Evolutionary conservation across 2,797 vertebrate species (phyloP).

Genomic region (Columba guinea): DNA sequence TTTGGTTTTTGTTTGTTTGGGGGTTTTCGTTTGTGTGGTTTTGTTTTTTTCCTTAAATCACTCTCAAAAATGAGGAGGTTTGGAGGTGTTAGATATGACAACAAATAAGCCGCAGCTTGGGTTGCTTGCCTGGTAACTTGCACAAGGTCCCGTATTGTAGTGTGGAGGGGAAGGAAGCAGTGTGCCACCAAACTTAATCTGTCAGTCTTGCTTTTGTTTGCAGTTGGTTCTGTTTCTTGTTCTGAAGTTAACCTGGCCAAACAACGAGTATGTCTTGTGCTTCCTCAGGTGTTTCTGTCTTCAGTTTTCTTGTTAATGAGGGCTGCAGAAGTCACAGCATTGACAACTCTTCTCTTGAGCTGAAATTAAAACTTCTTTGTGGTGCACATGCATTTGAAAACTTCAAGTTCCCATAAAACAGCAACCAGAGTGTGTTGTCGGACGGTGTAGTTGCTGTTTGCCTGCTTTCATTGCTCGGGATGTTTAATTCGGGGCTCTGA

Average conservation of each 20-base stretch:
- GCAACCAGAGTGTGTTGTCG: not conserved
- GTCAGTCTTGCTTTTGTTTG: not conserved
- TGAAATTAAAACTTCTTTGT: not conserved
- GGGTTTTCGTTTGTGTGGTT: too few relatives aligned
- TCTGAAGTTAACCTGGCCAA: not conserved
- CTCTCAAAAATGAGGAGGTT: not conserved
- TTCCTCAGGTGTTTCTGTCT: not conserved
- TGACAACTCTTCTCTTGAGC: not conserved
- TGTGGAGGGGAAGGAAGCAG: not conserved
- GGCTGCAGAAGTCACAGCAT: not conserved
- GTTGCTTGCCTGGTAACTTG: not conserved
- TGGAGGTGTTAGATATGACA: not conserved
- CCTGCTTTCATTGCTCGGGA: not conserved
- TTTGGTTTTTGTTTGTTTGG: too few relatives aligned
- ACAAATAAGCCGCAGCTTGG: not conserved
- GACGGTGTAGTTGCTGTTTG: not conserved
- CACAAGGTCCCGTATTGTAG: not conserved
- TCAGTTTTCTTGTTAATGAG: not conserved
- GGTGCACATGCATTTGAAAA: not conserved
- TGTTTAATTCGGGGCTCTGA: not conserved
- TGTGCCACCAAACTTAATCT: not conserved
- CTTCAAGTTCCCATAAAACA: not conserved
- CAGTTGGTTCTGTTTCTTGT: not conserved
- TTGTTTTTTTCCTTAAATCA: not conserved
- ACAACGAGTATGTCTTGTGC: not conserved